These are phyloP conservation scores for Spodoptera littoralis DNA, from an alignment of 2,888 invertebrate genomes.

Conservation along the genomic window DNA sequence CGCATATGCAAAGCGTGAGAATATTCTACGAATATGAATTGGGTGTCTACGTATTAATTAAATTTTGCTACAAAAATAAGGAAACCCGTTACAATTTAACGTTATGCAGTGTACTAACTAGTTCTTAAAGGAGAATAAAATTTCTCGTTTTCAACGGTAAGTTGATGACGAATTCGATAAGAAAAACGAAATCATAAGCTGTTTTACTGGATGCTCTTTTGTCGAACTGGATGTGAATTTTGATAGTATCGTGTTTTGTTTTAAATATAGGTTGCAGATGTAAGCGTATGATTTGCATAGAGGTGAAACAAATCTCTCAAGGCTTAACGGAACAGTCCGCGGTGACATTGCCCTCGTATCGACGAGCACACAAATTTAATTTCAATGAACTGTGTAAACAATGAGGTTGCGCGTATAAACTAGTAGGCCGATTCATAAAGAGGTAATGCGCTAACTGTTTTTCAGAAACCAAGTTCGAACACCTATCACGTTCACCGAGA, in stretches of 20 bases:
- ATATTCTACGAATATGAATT: constrained; percentile 60
- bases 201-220: constrained; percentile 17
- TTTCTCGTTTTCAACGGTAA: constrained; percentile 56
- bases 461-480: constrained; percentile 65
- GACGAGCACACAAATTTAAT: constrained; percentile 41
- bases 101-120: constrained; percentile 46
- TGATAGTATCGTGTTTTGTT: no score
- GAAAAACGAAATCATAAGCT: constrained; percentile 47
- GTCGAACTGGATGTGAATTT: constrained; percentile 16
- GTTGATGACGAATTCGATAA: constrained; percentile 50
- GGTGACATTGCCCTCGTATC: constrained; percentile 52
- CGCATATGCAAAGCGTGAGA: constrained; percentile 66
- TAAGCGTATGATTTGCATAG: constrained; percentile 40
- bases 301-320: constrained; percentile 47
- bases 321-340: constrained; percentile 56
- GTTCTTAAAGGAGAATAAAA: constrained; percentile 40
- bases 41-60: constrained; percentile 55
- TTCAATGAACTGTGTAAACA: constrained; percentile 31
- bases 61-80: constrained; percentile 64
- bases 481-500: constrained; percentile 71
- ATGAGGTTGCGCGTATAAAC: constrained; percentile 20
- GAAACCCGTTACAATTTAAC: constrained; percentile 64
- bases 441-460: constrained; percentile 48
- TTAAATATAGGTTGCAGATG: constrained; percentile 8
- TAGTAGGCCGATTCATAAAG: constrained; percentile 35